A percentile compares a stretch with the other conserved stretches of the same genome.
These are phyloP conservation scores for Syrrhaptes paradoxus DNA, from an alignment of 2,113 vertebrate species.

Conservation along the genomic window DNA sequence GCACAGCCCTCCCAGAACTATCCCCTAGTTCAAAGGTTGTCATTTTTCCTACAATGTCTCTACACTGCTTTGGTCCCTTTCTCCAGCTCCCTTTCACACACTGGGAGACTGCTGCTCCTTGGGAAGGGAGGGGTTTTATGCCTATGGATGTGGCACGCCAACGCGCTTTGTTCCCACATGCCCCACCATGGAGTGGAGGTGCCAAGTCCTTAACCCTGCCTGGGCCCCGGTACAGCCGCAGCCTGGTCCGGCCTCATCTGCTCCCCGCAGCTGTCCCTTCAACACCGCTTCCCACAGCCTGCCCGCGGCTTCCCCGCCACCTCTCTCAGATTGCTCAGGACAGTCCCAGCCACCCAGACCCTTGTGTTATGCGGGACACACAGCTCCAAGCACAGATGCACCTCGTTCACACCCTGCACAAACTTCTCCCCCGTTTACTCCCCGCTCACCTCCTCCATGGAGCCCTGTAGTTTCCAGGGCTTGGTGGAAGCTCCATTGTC, in stretches of 20 bases:
- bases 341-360: neutral
- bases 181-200: neutral
- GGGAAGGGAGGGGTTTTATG: too few species aligned
- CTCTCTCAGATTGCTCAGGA: neutral
- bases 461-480: too few species aligned
- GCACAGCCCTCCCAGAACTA: neutral
- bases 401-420: too few species aligned
- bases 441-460: neutral
- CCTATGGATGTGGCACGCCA: rapidly evolving
- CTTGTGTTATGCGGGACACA: rapidly evolving
- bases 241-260: neutral
- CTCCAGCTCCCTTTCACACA: neutral
- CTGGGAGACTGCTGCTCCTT: neutral
- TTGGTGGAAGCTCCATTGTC: neutral
- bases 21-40: neutral
- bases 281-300: neutral
- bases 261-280: neutral
- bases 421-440: neutral
- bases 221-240: neutral
- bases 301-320: rapidly evolving
- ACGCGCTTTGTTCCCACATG: too few species aligned
- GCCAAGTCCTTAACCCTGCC: rapidly evolving
- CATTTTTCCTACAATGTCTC: too few species aligned
- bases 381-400: neutral
- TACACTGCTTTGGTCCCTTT: neutral